Conservation (phyloP, 2,113 vertebrate species). For the Miniopterus natalensis region DNA sequence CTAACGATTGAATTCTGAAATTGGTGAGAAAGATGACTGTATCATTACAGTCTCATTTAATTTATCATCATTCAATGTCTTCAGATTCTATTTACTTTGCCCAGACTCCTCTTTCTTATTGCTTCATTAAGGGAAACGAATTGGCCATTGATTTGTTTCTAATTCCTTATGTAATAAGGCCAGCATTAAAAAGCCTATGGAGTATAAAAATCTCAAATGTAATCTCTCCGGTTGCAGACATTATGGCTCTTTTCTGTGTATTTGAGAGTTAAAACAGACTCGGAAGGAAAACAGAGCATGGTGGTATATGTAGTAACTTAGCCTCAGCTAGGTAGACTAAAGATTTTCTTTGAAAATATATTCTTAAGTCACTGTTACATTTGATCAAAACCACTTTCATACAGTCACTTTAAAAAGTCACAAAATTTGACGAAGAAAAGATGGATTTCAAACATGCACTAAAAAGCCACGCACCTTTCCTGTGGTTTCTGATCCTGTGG, state of each 20-base stretch:
- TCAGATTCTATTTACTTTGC: conserved; percentile 42
- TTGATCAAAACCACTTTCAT: conserved; percentile 32
- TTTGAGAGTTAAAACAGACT: not conserved
- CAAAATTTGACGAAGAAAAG: not conserved
- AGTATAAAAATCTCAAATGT: not conserved
- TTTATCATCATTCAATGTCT: not conserved
- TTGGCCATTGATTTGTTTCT: conserved; percentile 52
- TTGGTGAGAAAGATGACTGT: not conserved
- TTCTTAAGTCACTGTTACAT: not conserved
- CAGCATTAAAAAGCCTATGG: not conserved
- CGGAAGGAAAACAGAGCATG: not conserved
- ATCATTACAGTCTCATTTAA: conserved; percentile 14
- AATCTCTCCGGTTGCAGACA: not conserved
- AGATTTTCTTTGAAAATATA: not conserved
- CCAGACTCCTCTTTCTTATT: conserved; percentile 16
- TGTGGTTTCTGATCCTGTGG: not conserved
- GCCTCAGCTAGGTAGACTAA: not conserved
- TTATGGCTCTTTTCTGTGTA: not conserved
- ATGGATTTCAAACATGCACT: not conserved
- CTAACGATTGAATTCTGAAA: conserved; percentile 21
- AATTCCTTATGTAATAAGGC: not conserved
- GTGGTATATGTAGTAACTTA: not conserved
- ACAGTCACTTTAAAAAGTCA: conserved; percentile 12
- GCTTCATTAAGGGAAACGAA: conserved; percentile 56
- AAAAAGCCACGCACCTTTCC: not conserved